Conservation (phyloP, 2,113 vertebrate genomes). For the Syrmaticus mikado region DNA sequence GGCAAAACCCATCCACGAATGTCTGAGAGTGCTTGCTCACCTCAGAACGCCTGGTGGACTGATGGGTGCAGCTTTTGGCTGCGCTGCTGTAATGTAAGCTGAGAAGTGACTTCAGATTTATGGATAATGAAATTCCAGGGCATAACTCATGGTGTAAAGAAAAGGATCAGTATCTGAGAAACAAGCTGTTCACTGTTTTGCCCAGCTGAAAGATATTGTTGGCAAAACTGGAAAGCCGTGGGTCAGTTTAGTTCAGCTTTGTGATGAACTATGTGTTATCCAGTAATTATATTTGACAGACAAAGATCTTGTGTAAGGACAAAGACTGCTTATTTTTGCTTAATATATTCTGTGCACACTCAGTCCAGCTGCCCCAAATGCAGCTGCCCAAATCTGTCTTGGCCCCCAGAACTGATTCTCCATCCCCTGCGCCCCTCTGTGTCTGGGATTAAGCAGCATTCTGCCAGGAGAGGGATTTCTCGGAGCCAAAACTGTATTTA, state of each 20-base stretch:
- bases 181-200: background rate
- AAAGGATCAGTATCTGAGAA: background rate
- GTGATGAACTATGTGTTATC: background rate
- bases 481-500: background rate
- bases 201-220: background rate
- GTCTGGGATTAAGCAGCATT: background rate
- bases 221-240: background rate
- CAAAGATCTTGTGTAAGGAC: background rate
- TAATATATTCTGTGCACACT: no score
- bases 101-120: background rate
- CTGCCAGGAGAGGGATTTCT: background rate
- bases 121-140: background rate
- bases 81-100: background rate
- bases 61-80: background rate
- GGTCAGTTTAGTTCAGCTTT: background rate
- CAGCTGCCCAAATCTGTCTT: background rate
- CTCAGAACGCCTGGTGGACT: background rate
- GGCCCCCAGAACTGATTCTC: background rate
- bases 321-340: background rate
- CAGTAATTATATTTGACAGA: background rate
- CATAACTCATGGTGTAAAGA: rapidly evolving
- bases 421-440: background rate
- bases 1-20: background rate
- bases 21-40: background rate
- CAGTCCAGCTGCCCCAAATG: background rate